phyloP scores from a whole-genome alignment of 2,888 invertebrate species.

The Clostera curtula region DNA sequence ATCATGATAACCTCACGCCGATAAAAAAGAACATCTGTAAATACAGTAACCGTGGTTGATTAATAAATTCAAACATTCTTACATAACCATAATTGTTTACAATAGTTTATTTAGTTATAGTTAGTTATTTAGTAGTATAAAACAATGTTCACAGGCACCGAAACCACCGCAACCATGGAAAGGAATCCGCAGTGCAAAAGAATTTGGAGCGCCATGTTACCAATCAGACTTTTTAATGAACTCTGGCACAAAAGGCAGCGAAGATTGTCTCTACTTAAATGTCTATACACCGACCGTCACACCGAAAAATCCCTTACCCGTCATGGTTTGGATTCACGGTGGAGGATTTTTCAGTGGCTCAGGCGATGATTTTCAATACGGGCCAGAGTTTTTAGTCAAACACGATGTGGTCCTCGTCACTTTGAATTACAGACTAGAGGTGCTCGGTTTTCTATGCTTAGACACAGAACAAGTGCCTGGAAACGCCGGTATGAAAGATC shows the following conservation, averaged over 20 bases:
- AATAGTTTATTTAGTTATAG: too few species aligned
- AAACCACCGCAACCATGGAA: constrained; percentile 25
- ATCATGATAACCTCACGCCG: too few species aligned
- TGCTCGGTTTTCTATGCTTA: constrained; percentile 25
- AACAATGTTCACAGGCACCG: constrained; percentile 4
- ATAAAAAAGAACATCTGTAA: too few species aligned
- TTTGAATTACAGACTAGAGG: constrained; percentile 23
- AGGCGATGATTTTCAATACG: constrained; percentile 20
- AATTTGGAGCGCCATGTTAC: constrained; percentile 15
- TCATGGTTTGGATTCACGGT: constrained; percentile 26
- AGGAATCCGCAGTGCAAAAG: constrained; percentile 27
- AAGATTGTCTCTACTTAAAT: constrained; percentile 27
- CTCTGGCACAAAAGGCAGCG: too few species aligned
- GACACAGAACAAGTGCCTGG: constrained; percentile 26
- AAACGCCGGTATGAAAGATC: constrained; percentile 31
- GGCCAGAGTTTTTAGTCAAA: constrained; percentile 25
- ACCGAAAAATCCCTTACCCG: constrained; percentile 14
- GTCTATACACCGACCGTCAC: constrained; percentile 23
- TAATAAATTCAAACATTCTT: too few species aligned
- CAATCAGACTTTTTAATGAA: neutral
- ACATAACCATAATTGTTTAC: too few species aligned
- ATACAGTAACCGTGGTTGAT: too few species aligned
- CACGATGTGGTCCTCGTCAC: constrained; percentile 22
- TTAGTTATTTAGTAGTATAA: too few species aligned
- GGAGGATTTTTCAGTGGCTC: constrained; percentile 22